Evolutionary conservation across 2,113 vertebrate genomes (phyloP), one percentile per base, ranked within the genome.

Genomic region (Elanus axillaris): DNA sequence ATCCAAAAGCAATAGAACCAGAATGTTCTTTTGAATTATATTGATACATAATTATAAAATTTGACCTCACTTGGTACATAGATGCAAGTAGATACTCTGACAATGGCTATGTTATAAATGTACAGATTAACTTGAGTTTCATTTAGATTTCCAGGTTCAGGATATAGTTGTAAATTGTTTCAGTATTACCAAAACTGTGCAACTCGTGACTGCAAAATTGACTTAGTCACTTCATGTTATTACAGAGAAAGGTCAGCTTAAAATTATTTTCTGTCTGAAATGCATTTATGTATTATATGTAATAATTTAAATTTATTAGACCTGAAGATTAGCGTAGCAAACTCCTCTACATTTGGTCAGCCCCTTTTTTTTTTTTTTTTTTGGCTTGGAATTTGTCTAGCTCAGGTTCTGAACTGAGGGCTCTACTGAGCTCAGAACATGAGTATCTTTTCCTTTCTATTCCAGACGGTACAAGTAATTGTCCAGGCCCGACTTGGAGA

Each of bases 401-500:
- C 52, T 94, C 18, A 58, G 40, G 45, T 67, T 55, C 42, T 56
- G 42, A 88, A 36, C 60, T 36, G 42, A 38, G 45, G 69, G 47
- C 43, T 66, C 42, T 53, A 53, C 52, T 72, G 55, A 78, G 69
- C 50, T 77, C 56, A 86, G 0, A 75, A 74, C 26, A 59, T 42
- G 19, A 55, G 9, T 53, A 19, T 82, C 47, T 66, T 87, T 72
- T 64, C 45, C 90, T 94, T 90, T 82, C 79, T 97, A 2, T 92
- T 96, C 62, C 80, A 99, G 99, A 99, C 99, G 4, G 99, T 99
- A 63, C 99, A 99, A 98, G 99, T 99, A 89, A 99, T 99, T 93
- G 99, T 99, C 86, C 99, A 99, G 98, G 99, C 99, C 88, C 99
- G 99, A 73, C 99, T 99, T 18, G 99, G 99, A 93, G 99, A 99